Base-by-base conservation (phyloP, 2,113 vertebrate species). In the Lamprologus speciosus region DNA sequence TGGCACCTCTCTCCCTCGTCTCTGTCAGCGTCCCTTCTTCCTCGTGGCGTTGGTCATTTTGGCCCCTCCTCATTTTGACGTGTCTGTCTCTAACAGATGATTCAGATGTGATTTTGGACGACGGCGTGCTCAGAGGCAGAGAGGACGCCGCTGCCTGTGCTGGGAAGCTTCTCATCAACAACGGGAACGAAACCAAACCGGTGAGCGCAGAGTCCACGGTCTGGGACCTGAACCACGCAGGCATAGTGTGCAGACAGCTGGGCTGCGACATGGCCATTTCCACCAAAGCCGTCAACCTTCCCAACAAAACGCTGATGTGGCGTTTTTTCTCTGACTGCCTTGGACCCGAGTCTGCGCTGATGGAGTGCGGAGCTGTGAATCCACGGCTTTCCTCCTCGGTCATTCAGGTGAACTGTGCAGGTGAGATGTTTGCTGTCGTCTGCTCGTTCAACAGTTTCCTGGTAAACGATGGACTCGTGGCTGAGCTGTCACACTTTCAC, bases 231-330 rank as follows among this genome's bases (percentile, higher is more conserved):
- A 60, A 60, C 28, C 57, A 60, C 5, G 28, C 57, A 1, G 16
- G 57, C 16, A 60, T 60, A 60, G 57, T 60, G 57, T 60, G 57
- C 57, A 60, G 57, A 60, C 57, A 60, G 57, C 57, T 60, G 57
- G 57, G 57, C 57, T 60, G 28, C 2, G 57, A 1, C 57, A 19
- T 33, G 0, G 57, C 57, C 0, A 5, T 60, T 33, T 60, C 57
- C 16, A 60, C 57, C 28, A 0, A 19, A 60, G 57, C 57, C 9
- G 16, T 60, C 16, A 1, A 60, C 28, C 57, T 60, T 60, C 57
- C 57, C 57, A 33, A 33, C 57, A 33, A 60, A 33, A 60, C 5
- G 28, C 28, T 1, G 0, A 60, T 33, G 57, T 60, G 57, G 57
- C 28, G 28, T 60, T 33, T 60, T 60, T 60, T 33, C 57, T 60